Evolutionary conservation across 64 coral and sea anemone genomes (phyloP), one percentile per base, ranked within the genome.

Genomic region (Exaiptasia diaphana): DNA sequence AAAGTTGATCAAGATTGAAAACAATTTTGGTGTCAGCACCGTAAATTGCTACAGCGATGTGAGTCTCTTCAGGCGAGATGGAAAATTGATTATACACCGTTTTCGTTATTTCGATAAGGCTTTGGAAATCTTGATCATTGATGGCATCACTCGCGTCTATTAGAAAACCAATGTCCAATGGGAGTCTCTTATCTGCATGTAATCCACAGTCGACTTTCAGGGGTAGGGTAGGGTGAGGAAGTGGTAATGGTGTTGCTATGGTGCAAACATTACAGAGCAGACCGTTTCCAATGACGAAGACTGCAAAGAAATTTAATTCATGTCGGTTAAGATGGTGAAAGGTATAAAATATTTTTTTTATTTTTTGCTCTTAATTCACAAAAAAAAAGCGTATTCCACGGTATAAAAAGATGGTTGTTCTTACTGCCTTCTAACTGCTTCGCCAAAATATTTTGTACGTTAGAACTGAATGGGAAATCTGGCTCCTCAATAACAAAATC

Each of bases 21-120:
- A 73, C 68, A 15, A 85, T 74, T 10, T 85, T 33, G 3, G 82
- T 74, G 38, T 58, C 27, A 21, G 26, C 31, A 7, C 65, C 67
- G 20, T 85, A 85, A 73, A 85, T 29, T n/a, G 55, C 68, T 26
- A 85, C 2, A 44, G 82, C 82, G 18, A 74, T 68, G 32, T 85
- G 68, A n/a, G 57, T 59, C 14, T 22, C 65, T 13, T 57, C 28
- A 11, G 23, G 0, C 1, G 82, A 85, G 35, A 85, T 38, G 12
- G 82, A 38, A 63, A 85, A 74, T 21, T 71, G 82, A 58, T 24
- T 44, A n/a, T 39, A 33, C 15, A 36, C 25, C 33, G 57, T 71
- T 48, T 74, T 85, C 2, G 64, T 49, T 60, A 85, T 85, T 38
- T 85, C 82, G 3, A 85, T 39, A 24, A 74, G 68, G 9, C 20